Evolutionary conservation across 1,140 invertebrate species (phyloP).

Genomic region (Camponotus pennsylvanicus): DNA sequence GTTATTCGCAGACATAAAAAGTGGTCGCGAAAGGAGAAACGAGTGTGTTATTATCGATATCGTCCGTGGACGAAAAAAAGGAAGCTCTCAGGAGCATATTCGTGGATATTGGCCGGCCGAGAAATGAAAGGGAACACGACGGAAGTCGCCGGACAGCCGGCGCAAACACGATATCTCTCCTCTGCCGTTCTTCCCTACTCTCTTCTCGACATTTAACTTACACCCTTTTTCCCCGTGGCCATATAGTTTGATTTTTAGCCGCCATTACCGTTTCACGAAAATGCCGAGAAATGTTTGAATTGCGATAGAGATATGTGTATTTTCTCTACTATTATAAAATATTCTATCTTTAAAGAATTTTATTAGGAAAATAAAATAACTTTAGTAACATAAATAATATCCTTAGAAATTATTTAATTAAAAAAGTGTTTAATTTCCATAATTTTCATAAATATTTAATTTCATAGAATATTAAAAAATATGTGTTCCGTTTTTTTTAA

Average conservation of each 20-base stretch:
- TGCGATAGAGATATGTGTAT: background rate
- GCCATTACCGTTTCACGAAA: background rate
- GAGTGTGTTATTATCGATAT: conserved; percentile 55
- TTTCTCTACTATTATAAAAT: background rate
- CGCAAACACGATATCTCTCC: conserved; percentile 46
- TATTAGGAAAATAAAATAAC: no score
- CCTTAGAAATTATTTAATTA: no score
- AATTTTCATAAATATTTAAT: no score
- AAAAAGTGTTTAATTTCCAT: no score
- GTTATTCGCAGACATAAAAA: conserved; percentile 23
- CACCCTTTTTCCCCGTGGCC: background rate
- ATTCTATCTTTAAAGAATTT: no score
- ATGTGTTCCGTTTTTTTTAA: no score
- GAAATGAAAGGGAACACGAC: conserved; percentile 43
- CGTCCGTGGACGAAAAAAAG: conserved; percentile 20
- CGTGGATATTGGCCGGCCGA: conserved; percentile 37
- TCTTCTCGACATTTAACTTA: conserved; percentile 38
- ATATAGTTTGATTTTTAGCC: background rate
- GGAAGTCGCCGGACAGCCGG: conserved; percentile 13
- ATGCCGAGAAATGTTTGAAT: background rate
- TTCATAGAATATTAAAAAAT: no score
- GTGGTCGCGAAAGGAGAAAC: conserved; percentile 2
- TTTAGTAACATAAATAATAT: no score
- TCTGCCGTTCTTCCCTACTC: background rate
- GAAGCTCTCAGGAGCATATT: background rate